Conservation (phyloP, 2,888 invertebrate genomes). For the Stenodera caucasica region DNA sequence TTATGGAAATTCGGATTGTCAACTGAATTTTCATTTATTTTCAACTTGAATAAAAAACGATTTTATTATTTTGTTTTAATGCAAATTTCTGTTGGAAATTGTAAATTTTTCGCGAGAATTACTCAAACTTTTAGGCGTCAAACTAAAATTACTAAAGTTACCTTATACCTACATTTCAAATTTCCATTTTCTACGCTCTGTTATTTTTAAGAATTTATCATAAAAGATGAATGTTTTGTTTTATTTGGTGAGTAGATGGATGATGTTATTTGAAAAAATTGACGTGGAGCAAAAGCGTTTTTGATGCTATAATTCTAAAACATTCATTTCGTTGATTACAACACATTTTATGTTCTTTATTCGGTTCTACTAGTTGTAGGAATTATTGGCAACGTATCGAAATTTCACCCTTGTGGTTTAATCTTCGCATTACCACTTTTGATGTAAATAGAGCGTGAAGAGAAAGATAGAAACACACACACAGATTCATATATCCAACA, state of each 20-base stretch:
- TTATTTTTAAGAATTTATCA: slow-evolving; percentile 17
- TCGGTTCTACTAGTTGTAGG: neutral
- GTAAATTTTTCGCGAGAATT: neutral
- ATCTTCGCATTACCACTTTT: neutral
- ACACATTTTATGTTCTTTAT: neutral
- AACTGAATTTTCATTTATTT: too few species aligned
- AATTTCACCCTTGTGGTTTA: neutral
- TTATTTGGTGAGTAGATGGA: too few species aligned
- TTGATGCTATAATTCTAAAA: neutral
- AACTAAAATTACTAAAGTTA: slow-evolving; percentile 27
- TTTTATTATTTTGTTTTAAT: neutral
- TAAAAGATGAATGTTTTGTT: slow-evolving; percentile 21
- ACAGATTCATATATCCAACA: too few species aligned
- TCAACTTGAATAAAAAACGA: neutral
- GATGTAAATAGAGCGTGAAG: neutral
- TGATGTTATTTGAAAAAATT: too few species aligned
- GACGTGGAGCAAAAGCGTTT: too few species aligned
- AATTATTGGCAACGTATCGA: neutral
- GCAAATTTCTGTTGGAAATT: neutral
- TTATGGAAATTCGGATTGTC: neutral
- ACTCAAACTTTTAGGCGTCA: neutral
- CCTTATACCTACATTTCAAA: slow-evolving; percentile 16
- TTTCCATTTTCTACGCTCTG: slow-evolving; percentile 22
- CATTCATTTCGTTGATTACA: neutral
- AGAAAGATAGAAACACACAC: neutral